Evolutionary conservation across 2,797 vertebrate species (phyloP), one percentile per base, ranked within the genome.

Genomic region (Harpagifer antarcticus): DNA sequence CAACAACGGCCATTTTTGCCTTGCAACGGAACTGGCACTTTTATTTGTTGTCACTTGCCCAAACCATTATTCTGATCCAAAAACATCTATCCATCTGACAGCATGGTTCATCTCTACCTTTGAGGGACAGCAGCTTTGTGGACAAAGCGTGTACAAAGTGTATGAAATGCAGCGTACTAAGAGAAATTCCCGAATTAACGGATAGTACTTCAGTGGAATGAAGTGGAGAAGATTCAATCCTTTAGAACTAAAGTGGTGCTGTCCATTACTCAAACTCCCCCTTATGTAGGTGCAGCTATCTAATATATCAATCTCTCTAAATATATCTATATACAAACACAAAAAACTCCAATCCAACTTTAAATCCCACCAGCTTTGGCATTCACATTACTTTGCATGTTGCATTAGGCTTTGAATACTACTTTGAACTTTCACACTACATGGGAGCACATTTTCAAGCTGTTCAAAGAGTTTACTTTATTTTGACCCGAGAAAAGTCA

Each of bases 401-500:
- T 68, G 43, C 40, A 44, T 60, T 50, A 10, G 14, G 58, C 44
- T 67, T 37, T 48, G 55, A 42, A 49, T 42, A 43, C 33, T 14
- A 23, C 19, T 60, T 31, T n/a, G 23, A 13, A 8, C 61, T 31
- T 48, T 49, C 9, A 48, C 27, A 37, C 42, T 4, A 47, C 27
- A 45, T 19, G 42, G n/a, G 57, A 33, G 16, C 17, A 66, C 17
- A 43, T 56, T 33, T 37, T 11, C 37, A 49, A 64, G 60, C 52
- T 10, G 50, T 68, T 75, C 48, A 60, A 37, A 13, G 61, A 74
- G 50, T 72, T 69, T 50, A 76, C 53, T 76, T 82, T 50, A 64
- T 71, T 78, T 62, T 77, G 74, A 67, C 66, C 50, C 68, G 59
- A 54, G 17, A 72, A 72, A 83, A 73, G 43, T 68, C 62, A 54